These are phyloP conservation scores for Drosophila varians DNA, from an alignment of 1,140 invertebrate genomes.

Conservation along the genomic window DNA sequence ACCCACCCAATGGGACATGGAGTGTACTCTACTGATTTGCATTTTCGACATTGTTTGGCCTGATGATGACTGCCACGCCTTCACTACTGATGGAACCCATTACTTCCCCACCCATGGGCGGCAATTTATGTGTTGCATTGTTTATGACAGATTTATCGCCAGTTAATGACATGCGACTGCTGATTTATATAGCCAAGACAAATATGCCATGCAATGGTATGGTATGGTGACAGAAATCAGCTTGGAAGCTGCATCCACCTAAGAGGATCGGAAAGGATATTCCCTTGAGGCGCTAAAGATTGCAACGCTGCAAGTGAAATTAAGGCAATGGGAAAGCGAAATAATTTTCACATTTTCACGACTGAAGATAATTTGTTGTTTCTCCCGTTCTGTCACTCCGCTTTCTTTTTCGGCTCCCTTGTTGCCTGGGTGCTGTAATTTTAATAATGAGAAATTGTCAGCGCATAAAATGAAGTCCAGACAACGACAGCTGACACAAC, in stretches of 20 bases:
- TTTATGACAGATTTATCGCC: conserved; percentile 79
- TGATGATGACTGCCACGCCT: conserved; percentile 32
- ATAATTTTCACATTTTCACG: conserved; percentile 69
- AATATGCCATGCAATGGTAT: conserved; percentile 32
- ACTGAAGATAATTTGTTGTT: conserved; percentile 13
- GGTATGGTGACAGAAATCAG: neutral
- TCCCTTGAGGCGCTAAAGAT: conserved; percentile 43
- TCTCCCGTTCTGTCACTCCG: conserved; percentile 4
- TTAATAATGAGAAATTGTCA: conserved; percentile 82
- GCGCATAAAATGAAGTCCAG: conserved; percentile 79
- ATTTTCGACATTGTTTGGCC: conserved; percentile 69
- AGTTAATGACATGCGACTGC: conserved; percentile 70
- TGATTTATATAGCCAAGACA: conserved; percentile 64
- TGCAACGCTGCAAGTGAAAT: conserved; percentile 2
- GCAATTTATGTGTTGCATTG: conserved; percentile 78
- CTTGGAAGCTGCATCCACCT: conserved; percentile 7
- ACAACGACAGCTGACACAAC: conserved; percentile 72
- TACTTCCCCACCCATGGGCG: conserved; percentile 6
- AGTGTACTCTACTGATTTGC: conserved; percentile 56
- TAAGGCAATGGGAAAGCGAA: conserved; percentile 1
- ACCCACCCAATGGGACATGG: conserved; percentile 9
- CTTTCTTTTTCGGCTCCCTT: conserved; percentile 25
- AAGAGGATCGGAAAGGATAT: conserved; percentile 39
- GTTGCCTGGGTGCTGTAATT: conserved; percentile 58
- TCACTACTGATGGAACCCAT: conserved; percentile 15